Conservation (phyloP, 2,797 vertebrate species). For the Sandelia bainsii region DNA sequence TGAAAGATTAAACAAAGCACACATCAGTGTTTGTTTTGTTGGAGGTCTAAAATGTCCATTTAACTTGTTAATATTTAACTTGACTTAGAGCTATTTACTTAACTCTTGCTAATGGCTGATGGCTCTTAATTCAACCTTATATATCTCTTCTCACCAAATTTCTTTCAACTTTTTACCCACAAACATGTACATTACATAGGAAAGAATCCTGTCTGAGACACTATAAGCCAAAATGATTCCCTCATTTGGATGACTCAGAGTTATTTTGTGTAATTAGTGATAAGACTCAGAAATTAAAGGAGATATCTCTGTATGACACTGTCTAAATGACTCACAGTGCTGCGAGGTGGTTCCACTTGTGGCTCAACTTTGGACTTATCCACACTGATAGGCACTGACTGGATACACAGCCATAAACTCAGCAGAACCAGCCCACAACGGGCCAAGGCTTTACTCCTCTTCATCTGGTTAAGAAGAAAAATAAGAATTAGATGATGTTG, state of each 20-base stretch:
- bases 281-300: conserved; percentile 15
- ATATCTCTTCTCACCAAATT: not conserved
- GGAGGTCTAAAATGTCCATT: not conserved
- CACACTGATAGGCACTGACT: conserved; percentile 91
- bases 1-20: conserved; percentile 65
- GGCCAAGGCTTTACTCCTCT: conserved; percentile 66
- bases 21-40: not conserved
- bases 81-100: not conserved
- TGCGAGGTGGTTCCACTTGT: conserved; percentile 81
- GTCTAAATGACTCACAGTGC: conserved; percentile 83
- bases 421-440: conserved; percentile 65
- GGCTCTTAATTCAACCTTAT: not conserved
- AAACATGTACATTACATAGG: not conserved
- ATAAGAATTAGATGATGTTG: not conserved
- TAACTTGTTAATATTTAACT: not conserved
- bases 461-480: conserved; percentile 82
- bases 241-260: not conserved
- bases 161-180: conserved; percentile 6
- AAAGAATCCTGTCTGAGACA: conserved; percentile 5
- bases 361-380: conserved; percentile 88
- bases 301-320: not conserved
- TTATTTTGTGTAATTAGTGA: conserved; percentile 9
- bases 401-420: conserved; percentile 80
- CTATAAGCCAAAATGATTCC: not conserved
- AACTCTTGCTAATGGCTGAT: not conserved